A percentile compares a stretch with the other conserved stretches of the same genome.
These are phyloP conservation scores for Drosophila sturtevanti DNA, from an alignment of 1,140 invertebrate species.

Conservation along the genomic window DNA sequence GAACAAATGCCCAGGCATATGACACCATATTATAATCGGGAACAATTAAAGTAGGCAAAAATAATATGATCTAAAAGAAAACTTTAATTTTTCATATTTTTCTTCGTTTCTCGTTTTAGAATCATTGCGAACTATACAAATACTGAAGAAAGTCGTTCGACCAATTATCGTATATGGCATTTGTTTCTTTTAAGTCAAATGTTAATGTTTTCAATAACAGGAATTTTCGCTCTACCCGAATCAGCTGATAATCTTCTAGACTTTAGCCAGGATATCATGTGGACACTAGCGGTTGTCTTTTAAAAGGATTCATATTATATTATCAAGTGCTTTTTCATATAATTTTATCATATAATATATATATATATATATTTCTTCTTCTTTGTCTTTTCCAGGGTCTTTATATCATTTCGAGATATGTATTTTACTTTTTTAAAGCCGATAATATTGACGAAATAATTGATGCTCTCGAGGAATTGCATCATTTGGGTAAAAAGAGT, in stretches of 20 bases:
- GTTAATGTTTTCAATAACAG: accelerated
- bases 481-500: background rate
- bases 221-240: slow-evolving; percentile 6
- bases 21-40: slow-evolving; percentile 22
- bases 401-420: slow-evolving; percentile 17
- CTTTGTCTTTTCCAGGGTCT: background rate
- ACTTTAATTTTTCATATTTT: no score
- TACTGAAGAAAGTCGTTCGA: slow-evolving; percentile 7
- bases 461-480: slow-evolving; percentile 21
- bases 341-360: no score
- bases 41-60: slow-evolving; percentile 24
- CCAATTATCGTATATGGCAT: slow-evolving; percentile 20
- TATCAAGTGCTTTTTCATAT: no score
- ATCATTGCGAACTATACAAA: slow-evolving; percentile 29
- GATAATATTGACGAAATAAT: slow-evolving; percentile 36
- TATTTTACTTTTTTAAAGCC: slow-evolving; percentile 8
- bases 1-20: slow-evolving; percentile 22
- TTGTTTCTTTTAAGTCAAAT: background rate
- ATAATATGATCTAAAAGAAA: no score
- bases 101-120: slow-evolving; percentile 4
- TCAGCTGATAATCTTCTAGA: slow-evolving; percentile 23
- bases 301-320: background rate
- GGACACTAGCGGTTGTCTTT: slow-evolving; percentile 24
- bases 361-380: background rate
- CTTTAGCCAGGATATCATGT: slow-evolving; percentile 42